Evolutionary conservation across 1,140 invertebrate species (phyloP).

Genomic region (Leptinotarsa undecemlineata): DNA sequence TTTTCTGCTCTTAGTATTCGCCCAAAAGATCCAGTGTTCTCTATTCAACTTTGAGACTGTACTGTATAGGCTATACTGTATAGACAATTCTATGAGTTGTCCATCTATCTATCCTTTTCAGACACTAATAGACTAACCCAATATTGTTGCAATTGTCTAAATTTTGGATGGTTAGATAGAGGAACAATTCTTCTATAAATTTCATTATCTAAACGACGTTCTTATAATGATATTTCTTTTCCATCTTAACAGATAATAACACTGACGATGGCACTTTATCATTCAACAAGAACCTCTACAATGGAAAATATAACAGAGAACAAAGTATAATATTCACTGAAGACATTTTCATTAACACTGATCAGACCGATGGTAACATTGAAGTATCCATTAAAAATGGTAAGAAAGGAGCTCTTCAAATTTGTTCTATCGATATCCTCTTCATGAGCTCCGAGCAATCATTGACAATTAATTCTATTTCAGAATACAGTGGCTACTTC

Average conservation of each 20-base stretch:
- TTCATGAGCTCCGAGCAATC: neutral
- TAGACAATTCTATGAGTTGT: too few relatives aligned
- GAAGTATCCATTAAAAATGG: slow-evolving; percentile 9
- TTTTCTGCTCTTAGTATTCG: too few relatives aligned
- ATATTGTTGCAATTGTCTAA: too few relatives aligned
- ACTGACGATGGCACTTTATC: neutral
- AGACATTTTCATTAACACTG: neutral
- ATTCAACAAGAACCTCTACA: neutral
- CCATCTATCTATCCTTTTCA: too few relatives aligned
- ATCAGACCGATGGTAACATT: neutral
- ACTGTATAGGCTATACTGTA: too few relatives aligned
- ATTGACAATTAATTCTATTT: neutral
- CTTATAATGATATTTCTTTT: neutral
- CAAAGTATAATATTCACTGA: neutral
- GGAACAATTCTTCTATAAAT: too few relatives aligned
- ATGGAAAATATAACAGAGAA: neutral
- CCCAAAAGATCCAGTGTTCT: too few relatives aligned
- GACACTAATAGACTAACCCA: too few relatives aligned
- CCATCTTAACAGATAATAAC: neutral
- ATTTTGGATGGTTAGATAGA: too few relatives aligned
- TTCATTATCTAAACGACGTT: too few relatives aligned
- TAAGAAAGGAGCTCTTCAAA: slow-evolving; percentile 1
- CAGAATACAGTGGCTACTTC: slow-evolving; percentile 1
- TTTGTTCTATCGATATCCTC: neutral
- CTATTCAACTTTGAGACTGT: too few relatives aligned